Conservation (phyloP, 2,113 vertebrate genomes). For the Platichthys flesus region DNA sequence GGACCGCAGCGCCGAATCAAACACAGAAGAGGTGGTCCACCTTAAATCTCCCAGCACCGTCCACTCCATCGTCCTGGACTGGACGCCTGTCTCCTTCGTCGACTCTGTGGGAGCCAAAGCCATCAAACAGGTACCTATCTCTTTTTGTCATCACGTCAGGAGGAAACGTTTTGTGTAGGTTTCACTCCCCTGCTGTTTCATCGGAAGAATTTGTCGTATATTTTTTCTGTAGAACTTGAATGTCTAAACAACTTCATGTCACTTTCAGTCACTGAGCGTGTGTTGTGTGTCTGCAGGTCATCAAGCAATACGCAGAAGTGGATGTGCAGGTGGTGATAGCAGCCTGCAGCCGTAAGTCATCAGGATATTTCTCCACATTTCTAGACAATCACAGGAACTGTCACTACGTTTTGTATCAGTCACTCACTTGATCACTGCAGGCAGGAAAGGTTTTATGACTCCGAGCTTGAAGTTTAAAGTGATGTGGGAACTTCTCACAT, state of each 20-base stretch:
- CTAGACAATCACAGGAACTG: neutral
- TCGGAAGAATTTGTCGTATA: neutral
- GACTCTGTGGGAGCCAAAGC: conserved; percentile 96
- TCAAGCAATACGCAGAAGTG: conserved; percentile 89
- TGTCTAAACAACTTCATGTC: neutral
- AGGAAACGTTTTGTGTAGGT: no score
- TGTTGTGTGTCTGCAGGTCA: conserved; percentile 83
- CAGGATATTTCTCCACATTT: neutral
- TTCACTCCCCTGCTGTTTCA: neutral
- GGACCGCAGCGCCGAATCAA: conserved; percentile 48
- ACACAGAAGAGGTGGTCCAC: conserved; percentile 83
- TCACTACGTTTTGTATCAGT: no score
- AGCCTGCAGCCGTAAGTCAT: conserved; percentile 87
- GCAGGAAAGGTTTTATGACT: no score
- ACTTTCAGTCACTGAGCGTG: neutral
- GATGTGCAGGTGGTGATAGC: conserved; percentile 88
- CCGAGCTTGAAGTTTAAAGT: no score
- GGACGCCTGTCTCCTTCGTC: conserved; percentile 89
- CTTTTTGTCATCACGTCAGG: neutral
- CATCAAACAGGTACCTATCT: conserved; percentile 83
- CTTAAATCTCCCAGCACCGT: conserved; percentile 77
- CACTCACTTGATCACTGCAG: no score
- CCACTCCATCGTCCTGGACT: conserved; percentile 92
- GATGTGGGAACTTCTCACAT: no score
- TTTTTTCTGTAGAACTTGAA: neutral